Evolutionary conservation across 2,888 invertebrate genomes (phyloP).

Genomic region (Oscheius myriophilus): DNA sequence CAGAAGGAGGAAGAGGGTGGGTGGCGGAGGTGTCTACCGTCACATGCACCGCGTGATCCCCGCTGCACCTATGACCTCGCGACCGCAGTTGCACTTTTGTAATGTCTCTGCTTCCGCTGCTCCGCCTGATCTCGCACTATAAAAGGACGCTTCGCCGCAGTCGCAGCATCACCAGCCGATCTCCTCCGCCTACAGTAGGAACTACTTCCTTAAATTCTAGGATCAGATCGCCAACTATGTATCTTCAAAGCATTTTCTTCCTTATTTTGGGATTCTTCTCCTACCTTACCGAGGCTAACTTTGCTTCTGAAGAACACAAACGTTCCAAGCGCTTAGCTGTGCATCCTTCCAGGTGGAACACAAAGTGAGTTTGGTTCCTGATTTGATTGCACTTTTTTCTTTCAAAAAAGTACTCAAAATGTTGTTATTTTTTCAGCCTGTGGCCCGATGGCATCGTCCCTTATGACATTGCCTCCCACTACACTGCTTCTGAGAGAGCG

Average conservation of each 20-base stretch:
- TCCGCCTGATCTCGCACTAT: slow-evolving; percentile 27
- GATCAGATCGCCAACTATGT: slow-evolving; percentile 1
- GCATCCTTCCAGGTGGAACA: slow-evolving; percentile 46
- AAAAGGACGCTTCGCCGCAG: slow-evolving; percentile 13
- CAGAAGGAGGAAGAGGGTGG: too few species aligned
- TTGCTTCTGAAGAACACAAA: slow-evolving; percentile 6
- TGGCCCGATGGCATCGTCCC: slow-evolving; percentile 52
- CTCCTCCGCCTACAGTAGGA: slow-evolving; percentile 3
- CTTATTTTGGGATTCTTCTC: slow-evolving; percentile 2
- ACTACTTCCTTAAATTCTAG: slow-evolving; percentile 16
- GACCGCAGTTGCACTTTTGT: slow-evolving; percentile 27
- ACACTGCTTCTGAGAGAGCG: slow-evolving; percentile 36
- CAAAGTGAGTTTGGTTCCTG: slow-evolving; percentile 33
- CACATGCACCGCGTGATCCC: slow-evolving; percentile 17
- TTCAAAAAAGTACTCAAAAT: too few species aligned
- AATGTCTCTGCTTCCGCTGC: slow-evolving; percentile 28
- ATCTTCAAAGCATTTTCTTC: neutral
- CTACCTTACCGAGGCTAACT: neutral
- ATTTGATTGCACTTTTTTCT: neutral
- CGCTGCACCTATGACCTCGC: slow-evolving; percentile 25
- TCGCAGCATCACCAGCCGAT: slow-evolving; percentile 9
- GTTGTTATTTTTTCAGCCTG: slow-evolving; percentile 37
- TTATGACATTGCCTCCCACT: slow-evolving; percentile 50
- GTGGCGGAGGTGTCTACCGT: too few species aligned
- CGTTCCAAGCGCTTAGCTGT: slow-evolving; percentile 42